Evolutionary conservation across 2,797 vertebrate species (phyloP).

Genomic region (Anguilla marmorata): DNA sequence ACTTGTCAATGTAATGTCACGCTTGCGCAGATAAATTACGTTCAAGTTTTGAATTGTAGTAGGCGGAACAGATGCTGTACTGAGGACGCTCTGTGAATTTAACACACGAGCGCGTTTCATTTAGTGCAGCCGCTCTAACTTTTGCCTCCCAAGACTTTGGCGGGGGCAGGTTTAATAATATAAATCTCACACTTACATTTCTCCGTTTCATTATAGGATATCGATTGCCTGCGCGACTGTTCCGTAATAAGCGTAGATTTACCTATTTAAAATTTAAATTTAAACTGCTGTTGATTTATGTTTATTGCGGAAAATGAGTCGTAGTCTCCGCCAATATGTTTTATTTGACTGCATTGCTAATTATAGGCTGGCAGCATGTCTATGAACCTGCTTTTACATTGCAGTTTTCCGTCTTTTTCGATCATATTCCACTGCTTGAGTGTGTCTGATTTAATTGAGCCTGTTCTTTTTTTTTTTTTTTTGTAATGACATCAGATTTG

Average conservation of each 20-base stretch:
- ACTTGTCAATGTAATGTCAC: not conserved
- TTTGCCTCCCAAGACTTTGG: not conserved
- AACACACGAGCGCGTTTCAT: conserved; percentile 17
- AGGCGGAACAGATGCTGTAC: not conserved
- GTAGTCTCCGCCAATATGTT: not conserved
- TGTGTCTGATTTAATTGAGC: conserved; percentile 77
- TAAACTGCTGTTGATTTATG: not conserved
- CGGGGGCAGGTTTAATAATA: not conserved
- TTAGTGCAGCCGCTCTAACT: not conserved
- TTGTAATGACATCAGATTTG: conserved; percentile 80
- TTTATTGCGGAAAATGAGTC: not conserved
- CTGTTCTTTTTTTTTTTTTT: conserved; percentile 71
- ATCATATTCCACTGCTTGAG: conserved; percentile 47
- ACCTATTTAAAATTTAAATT: no score
- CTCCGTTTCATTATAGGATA: not conserved
- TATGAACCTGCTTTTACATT: not conserved
- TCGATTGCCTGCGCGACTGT: not conserved
- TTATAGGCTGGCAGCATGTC: not conserved
- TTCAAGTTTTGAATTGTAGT: not conserved
- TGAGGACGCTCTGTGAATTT: not conserved
- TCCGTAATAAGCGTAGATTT: not conserved
- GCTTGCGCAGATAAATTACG: not conserved
- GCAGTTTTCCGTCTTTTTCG: not conserved
- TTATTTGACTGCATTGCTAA: conserved; percentile 19
- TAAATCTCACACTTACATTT: not conserved